Conservation (phyloP, 2,888 invertebrate genomes). For the Deilephila porcellus region DNA sequence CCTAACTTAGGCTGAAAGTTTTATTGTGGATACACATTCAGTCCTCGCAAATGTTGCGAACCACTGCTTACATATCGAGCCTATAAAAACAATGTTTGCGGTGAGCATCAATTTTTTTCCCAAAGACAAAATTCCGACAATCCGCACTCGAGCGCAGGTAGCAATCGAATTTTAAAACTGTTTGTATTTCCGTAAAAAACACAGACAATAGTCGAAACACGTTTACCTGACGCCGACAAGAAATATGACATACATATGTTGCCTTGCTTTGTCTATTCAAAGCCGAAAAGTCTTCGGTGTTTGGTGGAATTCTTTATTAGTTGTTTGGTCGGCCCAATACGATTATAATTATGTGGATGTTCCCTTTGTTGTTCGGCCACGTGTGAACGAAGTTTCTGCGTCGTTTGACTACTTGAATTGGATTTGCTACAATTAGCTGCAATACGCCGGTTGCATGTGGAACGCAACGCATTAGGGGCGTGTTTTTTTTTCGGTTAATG, state of each 20-base stretch:
- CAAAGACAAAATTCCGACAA: conserved; percentile 77
- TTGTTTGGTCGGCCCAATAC: conserved; percentile 66
- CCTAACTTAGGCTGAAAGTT: not conserved
- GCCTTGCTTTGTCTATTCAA: conserved; percentile 59
- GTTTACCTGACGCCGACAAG: conserved; percentile 81
- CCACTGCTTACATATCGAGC: conserved; percentile 57
- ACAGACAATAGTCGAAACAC: conserved; percentile 67
- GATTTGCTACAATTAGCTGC: conserved; percentile 76
- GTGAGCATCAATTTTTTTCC: conserved; percentile 77
- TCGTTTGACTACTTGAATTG: conserved; percentile 69
- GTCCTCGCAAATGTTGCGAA: conserved; percentile 47
- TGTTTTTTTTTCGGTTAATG: conserved; percentile 41
- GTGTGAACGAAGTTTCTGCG: conserved; percentile 74
- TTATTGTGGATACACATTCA: not conserved
- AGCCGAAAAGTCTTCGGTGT: conserved; percentile 45
- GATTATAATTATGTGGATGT: conserved; percentile 69
- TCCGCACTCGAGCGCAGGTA: conserved; percentile 80
- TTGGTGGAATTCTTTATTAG: conserved; percentile 72
- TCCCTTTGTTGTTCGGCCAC: conserved; percentile 57
- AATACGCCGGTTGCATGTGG: conserved; percentile 57
- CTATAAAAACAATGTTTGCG: conserved; percentile 83
- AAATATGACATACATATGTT: conserved; percentile 80
- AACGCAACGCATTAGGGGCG: conserved; percentile 38
- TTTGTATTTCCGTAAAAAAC: conserved; percentile 82
- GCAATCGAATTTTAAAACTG: conserved; percentile 76